Evolutionary conservation across 2,797 vertebrate species (phyloP).

Genomic region (Arnoldichthys spilopterus): DNA sequence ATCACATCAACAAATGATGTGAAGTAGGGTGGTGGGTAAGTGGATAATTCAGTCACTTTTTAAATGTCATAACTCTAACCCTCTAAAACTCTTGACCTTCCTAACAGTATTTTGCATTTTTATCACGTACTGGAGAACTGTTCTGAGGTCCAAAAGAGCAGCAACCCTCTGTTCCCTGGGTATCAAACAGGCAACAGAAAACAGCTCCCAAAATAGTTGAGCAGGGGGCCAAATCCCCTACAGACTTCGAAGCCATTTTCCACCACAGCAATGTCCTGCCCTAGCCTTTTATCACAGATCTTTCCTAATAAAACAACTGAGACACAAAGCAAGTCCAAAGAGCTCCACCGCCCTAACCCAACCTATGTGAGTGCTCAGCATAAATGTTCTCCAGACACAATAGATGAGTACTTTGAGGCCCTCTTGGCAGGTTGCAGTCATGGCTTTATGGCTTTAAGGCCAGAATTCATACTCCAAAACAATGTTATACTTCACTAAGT

Average conservation of each 20-base stretch:
- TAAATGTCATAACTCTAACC: neutral
- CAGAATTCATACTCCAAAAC: neutral
- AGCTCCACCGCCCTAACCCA: conserved; percentile 61
- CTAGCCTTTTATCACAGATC: conserved; percentile 75
- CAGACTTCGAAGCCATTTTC: conserved; percentile 68
- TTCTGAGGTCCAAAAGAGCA: neutral
- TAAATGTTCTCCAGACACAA: conserved; percentile 60
- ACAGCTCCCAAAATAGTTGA: conserved; percentile 71
- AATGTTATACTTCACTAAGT: neutral
- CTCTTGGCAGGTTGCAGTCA: neutral
- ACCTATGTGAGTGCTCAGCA: conserved; percentile 57
- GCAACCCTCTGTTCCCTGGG: conserved; percentile 56
- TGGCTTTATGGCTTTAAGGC: neutral
- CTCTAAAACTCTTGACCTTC: neutral
- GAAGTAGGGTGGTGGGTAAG: neutral
- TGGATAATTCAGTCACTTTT: neutral
- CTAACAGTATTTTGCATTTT: neutral
- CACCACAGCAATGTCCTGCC: conserved; percentile 72
- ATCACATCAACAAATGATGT: neutral
- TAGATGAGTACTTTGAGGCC: conserved; percentile 57
- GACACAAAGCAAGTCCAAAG: conserved; percentile 69
- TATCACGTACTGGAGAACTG: neutral
- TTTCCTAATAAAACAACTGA: conserved; percentile 78
- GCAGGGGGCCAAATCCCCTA: conserved; percentile 64
- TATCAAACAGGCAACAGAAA: conserved; percentile 66